Evolutionary conservation across 2,113 vertebrate species (phyloP).

Genomic region (Jaculus jaculus): DNA sequence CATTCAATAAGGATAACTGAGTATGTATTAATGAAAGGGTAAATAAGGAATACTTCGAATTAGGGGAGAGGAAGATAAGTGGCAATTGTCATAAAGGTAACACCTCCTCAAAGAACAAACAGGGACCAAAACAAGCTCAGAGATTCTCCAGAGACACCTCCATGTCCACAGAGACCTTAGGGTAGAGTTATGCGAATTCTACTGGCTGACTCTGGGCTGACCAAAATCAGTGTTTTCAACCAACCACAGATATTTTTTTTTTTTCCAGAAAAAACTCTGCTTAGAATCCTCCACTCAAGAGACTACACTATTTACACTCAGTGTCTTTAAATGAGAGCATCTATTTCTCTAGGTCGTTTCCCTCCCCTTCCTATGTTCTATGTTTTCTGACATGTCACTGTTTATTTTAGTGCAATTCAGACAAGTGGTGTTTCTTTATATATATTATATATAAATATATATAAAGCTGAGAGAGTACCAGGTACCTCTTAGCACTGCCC

Average conservation of each 20-base stretch:
- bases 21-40: too few relatives aligned
- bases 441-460: too few relatives aligned
- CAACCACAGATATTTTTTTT: neutral
- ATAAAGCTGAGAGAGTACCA: too few relatives aligned
- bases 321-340: neutral
- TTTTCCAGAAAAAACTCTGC: neutral
- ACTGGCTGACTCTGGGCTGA: neutral
- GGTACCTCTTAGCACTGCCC: too few relatives aligned
- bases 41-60: neutral
- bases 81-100: neutral
- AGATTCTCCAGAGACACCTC: neutral
- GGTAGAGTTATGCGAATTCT: neutral
- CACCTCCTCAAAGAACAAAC: neutral
- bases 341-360: neutral
- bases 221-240: neutral
- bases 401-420: too few relatives aligned
- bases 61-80: neutral
- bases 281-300: neutral
- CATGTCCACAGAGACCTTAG: neutral
- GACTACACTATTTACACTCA: fast-evolving
- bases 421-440: too few relatives aligned
- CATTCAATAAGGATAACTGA: too few relatives aligned
- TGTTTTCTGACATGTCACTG: too few relatives aligned
- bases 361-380: neutral
- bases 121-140: neutral